phyloP scores from a whole-genome alignment of 1,140 invertebrate genomes.

The Aplysia californica region DNA sequence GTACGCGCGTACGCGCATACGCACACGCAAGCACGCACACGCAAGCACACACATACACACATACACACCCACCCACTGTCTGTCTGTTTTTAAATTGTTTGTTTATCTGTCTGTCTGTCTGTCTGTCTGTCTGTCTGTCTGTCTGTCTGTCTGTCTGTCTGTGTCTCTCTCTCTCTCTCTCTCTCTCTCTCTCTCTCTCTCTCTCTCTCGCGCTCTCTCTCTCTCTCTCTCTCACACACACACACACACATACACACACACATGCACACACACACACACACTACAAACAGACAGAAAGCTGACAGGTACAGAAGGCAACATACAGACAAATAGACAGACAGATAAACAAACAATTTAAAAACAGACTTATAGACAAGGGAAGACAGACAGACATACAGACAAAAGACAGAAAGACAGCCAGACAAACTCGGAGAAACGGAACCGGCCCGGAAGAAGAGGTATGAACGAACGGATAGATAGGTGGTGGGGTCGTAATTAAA shows the following conservation, averaged over 20 bases:
- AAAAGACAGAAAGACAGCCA: neutral
- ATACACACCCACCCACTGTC: too few relatives aligned
- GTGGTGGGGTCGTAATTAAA: too few relatives aligned
- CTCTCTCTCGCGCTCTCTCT: neutral
- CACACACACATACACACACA: neutral
- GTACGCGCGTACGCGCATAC: too few relatives aligned
- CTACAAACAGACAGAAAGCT: neutral
- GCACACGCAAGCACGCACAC: too few relatives aligned
- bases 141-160: conserved; percentile 7
- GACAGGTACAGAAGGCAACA: neutral
- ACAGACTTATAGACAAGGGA: neutral
- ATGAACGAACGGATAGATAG: too few relatives aligned
- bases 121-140: neutral
- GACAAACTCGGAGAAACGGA: neutral
- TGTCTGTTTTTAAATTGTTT: too few relatives aligned
- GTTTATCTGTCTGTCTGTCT: neutral
- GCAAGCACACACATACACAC: too few relatives aligned
- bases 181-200: conserved; percentile 1
- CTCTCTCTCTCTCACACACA: neutral
- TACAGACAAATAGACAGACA: neutral
- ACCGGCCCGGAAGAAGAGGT: too few relatives aligned
- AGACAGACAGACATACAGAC: neutral
- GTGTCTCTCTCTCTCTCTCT: conserved; percentile 1
- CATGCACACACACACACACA: neutral
- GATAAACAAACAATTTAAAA: neutral